Evolutionary conservation across 2,113 vertebrate species (phyloP).

Genomic region (Jaculus jaculus): DNA sequence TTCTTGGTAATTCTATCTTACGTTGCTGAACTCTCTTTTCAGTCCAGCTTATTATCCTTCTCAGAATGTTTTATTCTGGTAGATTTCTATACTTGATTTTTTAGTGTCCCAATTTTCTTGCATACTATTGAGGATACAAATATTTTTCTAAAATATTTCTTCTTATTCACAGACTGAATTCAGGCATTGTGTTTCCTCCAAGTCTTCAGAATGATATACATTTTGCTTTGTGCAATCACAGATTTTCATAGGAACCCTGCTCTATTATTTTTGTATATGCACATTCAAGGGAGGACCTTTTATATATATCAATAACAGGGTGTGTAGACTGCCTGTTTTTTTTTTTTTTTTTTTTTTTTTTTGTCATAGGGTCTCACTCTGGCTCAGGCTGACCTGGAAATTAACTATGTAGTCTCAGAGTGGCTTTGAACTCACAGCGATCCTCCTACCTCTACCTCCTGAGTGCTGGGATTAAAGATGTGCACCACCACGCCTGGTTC

Average conservation of each 20-base stretch:
- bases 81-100: constrained; percentile 23
- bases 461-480: no score
- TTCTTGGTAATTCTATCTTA: constrained; percentile 20
- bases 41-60: background rate
- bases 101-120: background rate
- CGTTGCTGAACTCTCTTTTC: constrained; percentile 14
- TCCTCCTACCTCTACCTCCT: no score
- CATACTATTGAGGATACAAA: background rate
- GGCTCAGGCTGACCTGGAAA: no score
- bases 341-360: no score
- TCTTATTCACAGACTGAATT: constrained; percentile 6
- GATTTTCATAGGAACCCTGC: constrained; percentile 15
- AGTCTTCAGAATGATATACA: constrained; percentile 20
- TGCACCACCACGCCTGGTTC: no score
- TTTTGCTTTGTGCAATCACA: constrained; percentile 24
- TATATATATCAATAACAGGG: background rate
- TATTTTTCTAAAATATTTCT: constrained; percentile 52
- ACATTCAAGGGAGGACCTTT: constrained; percentile 39
- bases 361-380: no score
- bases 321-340: constrained; percentile 10
- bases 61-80: constrained; percentile 23
- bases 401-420: no score
- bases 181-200: constrained; percentile 26
- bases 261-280: background rate
- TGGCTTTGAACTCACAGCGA: no score